A percentile compares a stretch with the other conserved stretches of the same genome.
These are phyloP conservation scores for Caenorhabditis imperialis DNA, from an alignment of 2,888 invertebrate species.

Conservation along the genomic window DNA sequence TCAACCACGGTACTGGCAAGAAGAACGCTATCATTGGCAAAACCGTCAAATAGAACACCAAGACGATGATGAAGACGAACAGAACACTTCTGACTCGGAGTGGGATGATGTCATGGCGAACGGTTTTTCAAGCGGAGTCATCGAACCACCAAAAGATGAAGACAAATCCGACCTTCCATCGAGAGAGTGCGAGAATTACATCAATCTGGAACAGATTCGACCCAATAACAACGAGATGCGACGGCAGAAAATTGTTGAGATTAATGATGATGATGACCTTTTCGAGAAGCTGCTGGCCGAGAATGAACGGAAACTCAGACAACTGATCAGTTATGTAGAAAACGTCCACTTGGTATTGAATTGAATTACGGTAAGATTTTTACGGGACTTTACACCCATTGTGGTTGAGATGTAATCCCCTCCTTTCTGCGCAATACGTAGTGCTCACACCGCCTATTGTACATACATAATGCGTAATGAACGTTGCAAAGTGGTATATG, in stretches of 20 bases:
- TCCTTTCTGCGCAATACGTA: too few relatives aligned
- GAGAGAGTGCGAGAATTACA: conserved; percentile 1
- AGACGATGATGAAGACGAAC: not conserved
- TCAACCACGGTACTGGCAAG: conserved; percentile 16
- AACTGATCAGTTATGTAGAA: conserved; percentile 34
- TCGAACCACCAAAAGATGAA: conserved; percentile 11
- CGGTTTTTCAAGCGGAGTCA: conserved; percentile 28
- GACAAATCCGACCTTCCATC: not conserved
- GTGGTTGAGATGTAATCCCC: too few relatives aligned
- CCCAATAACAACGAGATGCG: conserved; percentile 20
- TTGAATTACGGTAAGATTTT: too few relatives aligned
- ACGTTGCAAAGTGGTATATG: too few relatives aligned
- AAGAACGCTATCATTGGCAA: conserved; percentile 13
- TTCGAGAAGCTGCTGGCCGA: conserved; percentile 52
- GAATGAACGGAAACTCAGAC: conserved; percentile 35
- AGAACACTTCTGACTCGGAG: conserved; percentile 4
- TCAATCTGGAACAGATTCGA: not conserved
- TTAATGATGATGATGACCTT: conserved; percentile 24
- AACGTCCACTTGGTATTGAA: conserved; percentile 30
- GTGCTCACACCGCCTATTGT: too few relatives aligned
- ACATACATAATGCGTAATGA: too few relatives aligned
- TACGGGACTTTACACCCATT: too few relatives aligned
- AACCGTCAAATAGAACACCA: not conserved
- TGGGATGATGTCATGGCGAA: conserved; percentile 19
- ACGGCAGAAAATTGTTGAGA: conserved; percentile 25